phyloP scores from a whole-genome alignment of 2,113 vertebrate species.

The Gallinago paraguaiae region DNA sequence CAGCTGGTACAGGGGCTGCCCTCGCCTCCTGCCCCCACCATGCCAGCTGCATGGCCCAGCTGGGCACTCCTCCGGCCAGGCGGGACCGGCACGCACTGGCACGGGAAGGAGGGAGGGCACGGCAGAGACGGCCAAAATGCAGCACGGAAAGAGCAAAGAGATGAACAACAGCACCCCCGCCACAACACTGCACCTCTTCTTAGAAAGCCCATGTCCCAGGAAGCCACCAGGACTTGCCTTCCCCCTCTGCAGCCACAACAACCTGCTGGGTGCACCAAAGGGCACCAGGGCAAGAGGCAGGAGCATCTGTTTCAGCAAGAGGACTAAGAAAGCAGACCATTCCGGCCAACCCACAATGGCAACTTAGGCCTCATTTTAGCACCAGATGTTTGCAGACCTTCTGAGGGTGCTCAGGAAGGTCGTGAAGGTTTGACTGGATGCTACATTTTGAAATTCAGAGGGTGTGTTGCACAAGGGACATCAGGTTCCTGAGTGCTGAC shows the following conservation, averaged over 20 bases:
- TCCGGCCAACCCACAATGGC: fast-evolving
- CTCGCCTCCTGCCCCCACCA: not conserved
- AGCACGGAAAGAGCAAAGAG: not conserved
- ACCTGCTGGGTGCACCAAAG: not conserved
- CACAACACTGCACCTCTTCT: not conserved
- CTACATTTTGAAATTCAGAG: not conserved
- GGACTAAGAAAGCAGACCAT: not conserved
- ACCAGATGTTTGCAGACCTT: not conserved
- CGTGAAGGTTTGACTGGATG: not conserved
- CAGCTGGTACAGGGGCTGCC: conserved; percentile 49
- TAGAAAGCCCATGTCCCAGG: not conserved
- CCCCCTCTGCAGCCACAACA: fast-evolving
- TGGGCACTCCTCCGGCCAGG: not conserved
- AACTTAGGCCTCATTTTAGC: not conserved
- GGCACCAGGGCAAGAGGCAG: not conserved
- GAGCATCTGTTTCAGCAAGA: not conserved
- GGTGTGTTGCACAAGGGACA: not conserved
- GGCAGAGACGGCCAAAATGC: not conserved
- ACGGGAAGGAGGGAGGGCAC: not conserved
- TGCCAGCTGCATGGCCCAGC: conserved; percentile 12
- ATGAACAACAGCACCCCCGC: not conserved
- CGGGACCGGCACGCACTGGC: not conserved
- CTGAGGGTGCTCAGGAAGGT: not conserved
- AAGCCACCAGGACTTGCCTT: fast-evolving
- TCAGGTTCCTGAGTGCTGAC: not conserved